Base-by-base conservation (phyloP, 2,797 vertebrate species). In the Micrastur ruficollis region DNA sequence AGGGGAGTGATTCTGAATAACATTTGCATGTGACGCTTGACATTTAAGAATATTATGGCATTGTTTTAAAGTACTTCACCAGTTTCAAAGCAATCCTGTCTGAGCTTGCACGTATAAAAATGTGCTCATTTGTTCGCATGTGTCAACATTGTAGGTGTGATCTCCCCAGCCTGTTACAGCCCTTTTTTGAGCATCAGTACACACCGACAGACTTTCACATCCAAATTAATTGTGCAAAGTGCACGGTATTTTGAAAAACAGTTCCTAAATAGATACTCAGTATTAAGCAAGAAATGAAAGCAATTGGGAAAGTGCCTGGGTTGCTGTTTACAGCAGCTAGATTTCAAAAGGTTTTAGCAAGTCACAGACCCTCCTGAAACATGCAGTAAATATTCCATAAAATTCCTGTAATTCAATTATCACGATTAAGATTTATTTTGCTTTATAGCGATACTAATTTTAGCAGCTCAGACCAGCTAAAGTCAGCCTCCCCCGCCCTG, bases 81-180 rank as follows among this genome's bases (percentile, higher is more conserved):
- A 9, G 21, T 82, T 94, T 66, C 79, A 80, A 47, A 70, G 65
- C n/a, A 47, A 40, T 73, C 16, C 40, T 4, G 3, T 9, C 46
- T 2, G 7, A 58, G 71, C 40, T 1, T 36, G 14, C 12, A 2
- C 2, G 31, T 25, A 40, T 31, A 20, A 62, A 68, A 71, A 53
- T 18, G 9, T 36, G 56, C 14, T 88, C 18, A 8, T 72, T 46
- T 84, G 21, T 78, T 86, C 22, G 2, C n/a, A 32, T 1, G 3
- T 0, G 2, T 50, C 3, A 3, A 11, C 8, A 22, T 21, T 8
- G 2, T 5, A 11, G 0, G 4, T 62, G 79, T 27, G 61, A n/a
- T 42, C 31, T 61, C 59, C 50, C 19, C 32, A 38, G 71, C 32
- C 29, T 50, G 49, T 40, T 76, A 46, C 49, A 79, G 80, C 31